These are phyloP conservation scores for Rhegmatorhina hoffmannsi DNA, from an alignment of 2,113 vertebrate species.

Conservation along the genomic window DNA sequence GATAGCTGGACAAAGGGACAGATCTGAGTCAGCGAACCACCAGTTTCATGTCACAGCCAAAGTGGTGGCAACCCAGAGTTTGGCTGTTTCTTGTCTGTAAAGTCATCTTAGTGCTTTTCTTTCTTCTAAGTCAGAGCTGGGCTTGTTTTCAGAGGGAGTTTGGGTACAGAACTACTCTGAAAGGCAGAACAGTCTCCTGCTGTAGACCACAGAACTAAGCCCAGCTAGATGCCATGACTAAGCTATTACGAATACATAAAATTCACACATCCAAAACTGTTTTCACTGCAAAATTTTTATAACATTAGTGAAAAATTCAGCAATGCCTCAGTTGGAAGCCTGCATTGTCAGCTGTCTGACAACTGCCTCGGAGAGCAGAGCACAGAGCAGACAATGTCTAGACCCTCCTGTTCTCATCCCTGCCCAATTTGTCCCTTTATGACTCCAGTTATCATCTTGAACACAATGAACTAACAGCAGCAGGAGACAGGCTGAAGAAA, in stretches of 20 bases:
- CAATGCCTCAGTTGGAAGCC: not conserved
- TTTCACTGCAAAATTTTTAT: not conserved
- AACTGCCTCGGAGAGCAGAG: not conserved
- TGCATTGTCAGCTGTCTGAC: not conserved
- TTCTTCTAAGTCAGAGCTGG: not conserved
- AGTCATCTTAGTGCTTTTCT: not conserved
- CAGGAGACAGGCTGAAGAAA: not conserved
- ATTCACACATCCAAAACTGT: not conserved
- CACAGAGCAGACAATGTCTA: not conserved
- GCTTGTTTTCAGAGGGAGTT: not conserved
- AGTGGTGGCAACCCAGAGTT: not conserved
- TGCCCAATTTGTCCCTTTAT: not conserved
- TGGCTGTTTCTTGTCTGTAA: not conserved
- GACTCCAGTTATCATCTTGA: not conserved
- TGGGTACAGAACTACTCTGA: not conserved
- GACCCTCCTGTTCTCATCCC: constrained; percentile 15
- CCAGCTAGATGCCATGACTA: not conserved
- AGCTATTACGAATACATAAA: rapidly evolving
- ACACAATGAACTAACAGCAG: not conserved
- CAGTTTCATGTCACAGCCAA: not conserved
- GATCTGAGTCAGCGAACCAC: not conserved
- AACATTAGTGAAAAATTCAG: constrained; percentile 1
- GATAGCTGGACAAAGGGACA: not conserved
- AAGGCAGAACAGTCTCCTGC: not conserved
- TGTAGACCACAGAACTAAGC: not conserved